phyloP scores from a whole-genome alignment of 2,888 invertebrate genomes.

The Sarcophaga rosellei region DNA sequence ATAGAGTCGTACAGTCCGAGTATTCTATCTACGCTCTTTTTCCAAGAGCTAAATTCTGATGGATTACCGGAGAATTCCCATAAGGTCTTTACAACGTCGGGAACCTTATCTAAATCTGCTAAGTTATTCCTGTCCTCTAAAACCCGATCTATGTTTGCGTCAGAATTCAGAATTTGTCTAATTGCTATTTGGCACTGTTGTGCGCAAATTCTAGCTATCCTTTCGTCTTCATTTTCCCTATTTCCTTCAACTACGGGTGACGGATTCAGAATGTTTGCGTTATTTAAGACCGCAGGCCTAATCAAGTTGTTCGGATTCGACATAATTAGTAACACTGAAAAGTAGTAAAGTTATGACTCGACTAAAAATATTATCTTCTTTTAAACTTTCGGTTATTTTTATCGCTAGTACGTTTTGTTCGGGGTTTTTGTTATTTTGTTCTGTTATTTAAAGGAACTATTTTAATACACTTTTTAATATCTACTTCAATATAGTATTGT shows the following conservation, averaged over 20 bases:
- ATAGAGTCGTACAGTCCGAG: no score
- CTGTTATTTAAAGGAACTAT: no score
- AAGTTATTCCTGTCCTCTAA: not conserved
- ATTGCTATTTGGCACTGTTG: constrained; percentile 14
- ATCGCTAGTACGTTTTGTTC: no score
- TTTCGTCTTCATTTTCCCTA: constrained; percentile 17
- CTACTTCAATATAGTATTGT: no score
- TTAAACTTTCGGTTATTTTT: no score
- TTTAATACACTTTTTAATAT: no score
- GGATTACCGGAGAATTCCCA: constrained; percentile 31
- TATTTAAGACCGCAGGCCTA: no score
- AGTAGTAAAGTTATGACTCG: no score
- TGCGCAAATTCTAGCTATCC: constrained; percentile 25
- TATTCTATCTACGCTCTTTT: constrained; percentile 45
- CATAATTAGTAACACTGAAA: not conserved
- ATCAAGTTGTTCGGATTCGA: not conserved
- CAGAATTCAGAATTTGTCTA: not conserved
- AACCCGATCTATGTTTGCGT: not conserved
- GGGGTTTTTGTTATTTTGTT: no score
- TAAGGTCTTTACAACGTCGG: not conserved
- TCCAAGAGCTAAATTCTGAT: constrained; percentile 50
- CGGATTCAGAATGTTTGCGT: not conserved
- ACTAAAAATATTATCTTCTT: no score
- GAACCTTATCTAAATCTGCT: not conserved
- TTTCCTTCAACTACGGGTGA: not conserved